Base-by-base conservation (phyloP, 2,888 invertebrate genomes). In the Fragum fragum region DNA sequence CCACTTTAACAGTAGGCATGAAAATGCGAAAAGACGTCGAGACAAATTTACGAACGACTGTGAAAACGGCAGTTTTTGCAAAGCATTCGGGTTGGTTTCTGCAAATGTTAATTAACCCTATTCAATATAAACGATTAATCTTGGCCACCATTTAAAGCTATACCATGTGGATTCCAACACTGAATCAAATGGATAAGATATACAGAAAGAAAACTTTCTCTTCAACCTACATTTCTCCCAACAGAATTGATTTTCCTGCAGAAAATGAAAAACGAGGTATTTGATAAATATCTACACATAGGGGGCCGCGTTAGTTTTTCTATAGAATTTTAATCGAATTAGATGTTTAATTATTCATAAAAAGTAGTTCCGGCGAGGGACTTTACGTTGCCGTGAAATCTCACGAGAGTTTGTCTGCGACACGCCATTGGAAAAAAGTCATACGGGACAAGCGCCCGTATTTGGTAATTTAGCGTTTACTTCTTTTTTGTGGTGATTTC, bases 321-420 rank as follows among this genome's bases (percentile, higher is more conserved):
- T n/a, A 36, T 63, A 32, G 63, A 63, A 63, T n/a, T 32, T 63
- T 63, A 57, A 53, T 77, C 72, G 72, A 77, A 77, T 47, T 21
- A 23, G 26, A 14, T 77, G 11, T 42, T 78, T 53, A 78, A 78
- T 78, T 42, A 78, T 78, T 78, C 39, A 78, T 21, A 23, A 61
- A 39, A 73, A 55, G 55, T 29, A 55, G 53, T 39, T 36, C 61
- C 73, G 14, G 28, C 26, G 73, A 69, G 73, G 66, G 78, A 26
- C 32, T 16, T 52, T 72, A 29, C 32, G 52, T 18, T 28, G 16
- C 18, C 70, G 53, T 52, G n/a, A n/a, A 52, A 32, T 29, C 70
- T 52, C 70, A 18, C 70, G 47, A 52, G 70, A 28, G 29, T 36
- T 18, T 21, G n/a, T 63, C 36, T 32, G 32, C 14, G 63, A 36